These are phyloP conservation scores for Laterallus jamaicensis DNA, from an alignment of 2,113 vertebrate genomes.

Conservation along the genomic window DNA sequence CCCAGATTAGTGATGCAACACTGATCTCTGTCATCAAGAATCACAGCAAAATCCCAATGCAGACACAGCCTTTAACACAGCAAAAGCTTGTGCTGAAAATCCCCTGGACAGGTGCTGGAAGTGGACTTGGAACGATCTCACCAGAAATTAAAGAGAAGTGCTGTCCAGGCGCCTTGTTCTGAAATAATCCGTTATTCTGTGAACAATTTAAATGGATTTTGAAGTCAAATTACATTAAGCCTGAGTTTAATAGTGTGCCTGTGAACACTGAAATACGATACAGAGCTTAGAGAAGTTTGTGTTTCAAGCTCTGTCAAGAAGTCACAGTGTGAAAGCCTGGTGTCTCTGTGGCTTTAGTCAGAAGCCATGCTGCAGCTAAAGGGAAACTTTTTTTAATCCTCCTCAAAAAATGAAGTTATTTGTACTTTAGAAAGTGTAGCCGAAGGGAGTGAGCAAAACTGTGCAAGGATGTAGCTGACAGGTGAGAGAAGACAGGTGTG, in stretches of 20 bases:
- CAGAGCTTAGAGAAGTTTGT: not conserved
- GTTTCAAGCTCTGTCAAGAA: not conserved
- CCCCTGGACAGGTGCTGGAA: not conserved
- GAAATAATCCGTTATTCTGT: not conserved
- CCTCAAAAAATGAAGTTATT: not conserved
- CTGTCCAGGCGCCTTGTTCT: not conserved
- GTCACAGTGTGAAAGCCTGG: not conserved
- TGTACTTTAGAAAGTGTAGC: not conserved
- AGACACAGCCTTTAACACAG: not conserved
- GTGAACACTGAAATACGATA: not conserved
- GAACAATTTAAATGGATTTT: slow-evolving; percentile 1
- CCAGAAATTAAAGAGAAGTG: not conserved
- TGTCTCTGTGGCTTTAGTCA: not conserved
- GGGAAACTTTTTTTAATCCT: not conserved
- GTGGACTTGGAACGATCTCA: not conserved
- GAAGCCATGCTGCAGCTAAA: not conserved
- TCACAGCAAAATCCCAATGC: not conserved
- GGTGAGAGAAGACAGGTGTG: not conserved
- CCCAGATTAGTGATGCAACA: not conserved
- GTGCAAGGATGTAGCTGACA: not conserved
- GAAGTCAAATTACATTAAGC: not conserved
- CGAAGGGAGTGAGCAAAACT: not conserved
- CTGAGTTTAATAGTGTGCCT: not conserved
- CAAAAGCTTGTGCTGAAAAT: not conserved
- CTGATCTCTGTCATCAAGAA: not conserved